Percentiles rank a stretch among this genome's conserved stretches.
Conservation (phyloP, 1,140 invertebrate species). For the Caenorhabditis remanei region DNA sequence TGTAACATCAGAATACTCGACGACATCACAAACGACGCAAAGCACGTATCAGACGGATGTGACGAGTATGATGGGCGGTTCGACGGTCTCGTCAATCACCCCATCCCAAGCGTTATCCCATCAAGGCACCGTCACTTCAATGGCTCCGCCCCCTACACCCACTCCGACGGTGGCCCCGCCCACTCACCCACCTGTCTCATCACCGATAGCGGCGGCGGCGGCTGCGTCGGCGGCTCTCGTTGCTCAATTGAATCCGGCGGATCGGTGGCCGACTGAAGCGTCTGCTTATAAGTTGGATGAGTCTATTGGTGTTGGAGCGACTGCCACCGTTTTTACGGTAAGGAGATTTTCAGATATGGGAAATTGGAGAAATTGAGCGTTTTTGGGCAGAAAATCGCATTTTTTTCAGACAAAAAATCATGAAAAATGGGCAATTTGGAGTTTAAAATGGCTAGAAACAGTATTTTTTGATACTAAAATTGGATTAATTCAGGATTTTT, state of each 20-base stretch:
- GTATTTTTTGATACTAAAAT: too few relatives aligned
- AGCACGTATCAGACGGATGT: neutral
- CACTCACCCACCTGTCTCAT: slow-evolving; percentile 10
- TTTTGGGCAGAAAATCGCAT: too few relatives aligned
- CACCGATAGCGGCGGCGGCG: neutral
- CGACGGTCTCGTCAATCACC: neutral
- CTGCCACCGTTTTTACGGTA: slow-evolving; percentile 76
- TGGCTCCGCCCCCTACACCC: neutral
- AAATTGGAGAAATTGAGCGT: neutral
- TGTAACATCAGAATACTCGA: slow-evolving; percentile 51
- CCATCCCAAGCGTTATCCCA: neutral
- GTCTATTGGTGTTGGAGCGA: slow-evolving; percentile 76
- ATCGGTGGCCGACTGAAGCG: slow-evolving; percentile 72
- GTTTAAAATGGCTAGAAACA: too few relatives aligned
- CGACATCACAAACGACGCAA: slow-evolving; percentile 39
- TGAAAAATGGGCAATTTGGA: too few relatives aligned
- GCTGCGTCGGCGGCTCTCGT: neutral
- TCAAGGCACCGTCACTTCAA: neutral
- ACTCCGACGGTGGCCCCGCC: neutral
- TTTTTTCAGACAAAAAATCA: too few relatives aligned
- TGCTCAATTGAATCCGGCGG: slow-evolving; percentile 33
- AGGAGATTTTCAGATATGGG: neutral
- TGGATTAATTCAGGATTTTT: too few relatives aligned
- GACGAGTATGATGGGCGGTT: neutral
- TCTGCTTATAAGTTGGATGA: slow-evolving; percentile 74